Evolutionary conservation across 2,888 invertebrate genomes (phyloP), one percentile per base, ranked within the genome.

Genomic region (Pedicia rivosa): DNA sequence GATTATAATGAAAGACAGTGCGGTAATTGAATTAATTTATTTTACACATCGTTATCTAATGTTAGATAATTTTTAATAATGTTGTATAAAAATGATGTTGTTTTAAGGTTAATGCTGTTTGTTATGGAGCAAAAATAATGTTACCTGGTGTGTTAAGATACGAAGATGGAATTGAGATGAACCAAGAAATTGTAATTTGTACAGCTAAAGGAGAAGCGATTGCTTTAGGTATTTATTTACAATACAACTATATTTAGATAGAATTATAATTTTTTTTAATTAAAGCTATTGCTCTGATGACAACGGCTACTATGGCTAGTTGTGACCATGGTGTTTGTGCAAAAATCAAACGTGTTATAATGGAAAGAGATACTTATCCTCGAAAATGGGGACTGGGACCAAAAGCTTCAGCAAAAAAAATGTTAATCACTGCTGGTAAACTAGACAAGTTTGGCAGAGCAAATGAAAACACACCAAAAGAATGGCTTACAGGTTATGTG

Each of bases 311-410:
- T 1, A 94, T 98, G 72, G 82, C 92, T 0, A 83, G 87, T 2
- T 94, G 94, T 57, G 95, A 98, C 60, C 98, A 99, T 55, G 98
- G 98, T 5, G 74, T 91, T 2, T 91, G 91, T 15, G 98, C 98
- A 1, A 98, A 97, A 65, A 77, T 97, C 39, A 98, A 98, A 57
- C 67, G 97, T 43, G 97, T 99, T 2, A 92, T 99, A 38, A 99
- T 99, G 98, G 97, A 99, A 58, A 68, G 98, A 45, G 98, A 99
- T 57, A 87, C 88, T 3, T 99, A 99, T 60, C 95, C 95, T 1
- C 72, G 95, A 39, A 94, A 94, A 59, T 98, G 98, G 98, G 97
- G 98, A 10, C 64, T 97, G 16, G 98, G 98, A 30, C 92, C 94
- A 0, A 83, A 88, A 60, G 91, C 94, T 0, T 78, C 80, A 0